Base-by-base conservation (phyloP, 2,888 invertebrate genomes). In the Pantelozetes paolii region DNA sequence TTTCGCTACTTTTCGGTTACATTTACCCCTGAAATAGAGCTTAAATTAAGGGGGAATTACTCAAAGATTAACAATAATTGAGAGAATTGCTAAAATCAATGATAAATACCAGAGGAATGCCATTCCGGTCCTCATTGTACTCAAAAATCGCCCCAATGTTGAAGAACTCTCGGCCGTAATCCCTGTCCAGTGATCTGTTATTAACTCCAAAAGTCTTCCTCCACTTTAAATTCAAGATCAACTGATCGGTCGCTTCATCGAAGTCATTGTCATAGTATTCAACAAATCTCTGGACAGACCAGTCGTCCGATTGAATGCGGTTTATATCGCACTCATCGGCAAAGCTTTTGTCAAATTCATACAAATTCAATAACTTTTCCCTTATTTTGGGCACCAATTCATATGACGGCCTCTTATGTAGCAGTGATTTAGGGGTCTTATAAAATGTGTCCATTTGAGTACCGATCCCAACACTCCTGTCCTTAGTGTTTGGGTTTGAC, bases 231-330 rank as follows among this genome's bases (percentile, higher is more conserved):
- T n/a, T 69, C 3, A 1, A 26, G 1, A 69, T 15, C 28, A 69
- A 69, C 45, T 9, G 26, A 45, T 69, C 15, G 28, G 45, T 45
- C 1, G 69, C 69, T 11, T 23, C 23, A 20, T 69, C 26, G 1
- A 28, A 18, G 23, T 69, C 28, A 26, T 69, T 69, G 2, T 69
- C 28, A 69, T 69, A 69, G 28, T 69, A 69, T 69, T 69, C 69
- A 28, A 45, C 11, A 45, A 26, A 69, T 15, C 69, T 20, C 45
- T 69, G 69, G 18, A 69, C 69, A 69, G 26, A 69, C 69, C 69
- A 69, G 42, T 69, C 45, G 28, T 69, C 28, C 6, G 45, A 6
- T 69, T 15, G 8, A 1, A 69, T 26, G 6, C 69, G 69, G 13
- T 69, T 45, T 26, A 45, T 45, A 69, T 69, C 69, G 28, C 69